Evolutionary conservation across 2,888 invertebrate genomes (phyloP), one percentile per base, ranked within the genome.

Genomic region (Eudasyphora cyanicolor): DNA sequence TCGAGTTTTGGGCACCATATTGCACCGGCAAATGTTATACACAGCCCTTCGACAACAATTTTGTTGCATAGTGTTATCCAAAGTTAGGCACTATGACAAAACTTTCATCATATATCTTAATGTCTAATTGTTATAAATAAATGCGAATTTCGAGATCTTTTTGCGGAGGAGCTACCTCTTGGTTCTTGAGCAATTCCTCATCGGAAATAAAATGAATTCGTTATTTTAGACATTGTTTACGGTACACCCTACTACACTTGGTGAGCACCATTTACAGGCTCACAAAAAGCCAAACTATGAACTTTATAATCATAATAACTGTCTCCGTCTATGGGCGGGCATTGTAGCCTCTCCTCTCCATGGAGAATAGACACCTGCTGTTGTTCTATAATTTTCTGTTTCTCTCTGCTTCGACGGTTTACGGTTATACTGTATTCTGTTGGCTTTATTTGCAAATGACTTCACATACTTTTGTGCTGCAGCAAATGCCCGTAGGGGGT

Each of bases 351-450:
- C 14, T 27, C 3, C 32, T 35, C 21, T 57, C 64, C 35, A 64
- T 38, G 1, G 32, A 64, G 38, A 64, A 35, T 77, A 45, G 67
- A 77, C 79, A 83, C 76, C 82, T 82, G 82, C 79, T 76, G 79
- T 42, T 79, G 67, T 79, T 57, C 76, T 21, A 79, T 54, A 73
- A 60, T 60, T 79, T 76, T n/a, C 6, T 45, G 45, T 45, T 38
- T n/a, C n/a, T n/a, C 29, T 32, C 32, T 29, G 29, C n/a, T 14
- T 60, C 3, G 45, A n/a, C n/a, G n/a, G n/a, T n/a, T 12, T 45
- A 0, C 27, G 2, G 12, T 29, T 35, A n/a, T 35, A 8, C 24
- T 19, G 21, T 17, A 49, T 62, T n/a, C 5, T 62, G 57, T n/a
- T 60, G 60, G 14, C 27, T 60, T 29, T 60, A 60, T 60, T 60